A percentile compares a stretch with the other conserved stretches of the same genome.
phyloP scores from a whole-genome alignment of 2,888 invertebrate species.

The Furcula furcula region DNA sequence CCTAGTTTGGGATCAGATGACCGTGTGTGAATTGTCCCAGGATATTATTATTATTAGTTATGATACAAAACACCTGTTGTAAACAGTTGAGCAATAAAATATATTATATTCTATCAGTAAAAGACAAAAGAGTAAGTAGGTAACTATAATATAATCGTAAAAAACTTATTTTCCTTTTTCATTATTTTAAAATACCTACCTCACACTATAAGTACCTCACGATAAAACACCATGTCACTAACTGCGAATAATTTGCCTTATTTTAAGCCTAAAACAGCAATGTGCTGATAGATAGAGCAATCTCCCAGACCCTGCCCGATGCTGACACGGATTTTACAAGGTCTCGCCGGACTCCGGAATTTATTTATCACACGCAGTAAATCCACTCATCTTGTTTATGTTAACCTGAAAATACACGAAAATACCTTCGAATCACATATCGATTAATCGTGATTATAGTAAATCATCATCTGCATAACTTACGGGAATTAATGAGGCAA shows the following conservation, averaged over 20 bases:
- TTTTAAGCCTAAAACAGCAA: slow-evolving; percentile 55
- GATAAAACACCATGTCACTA: slow-evolving; percentile 27
- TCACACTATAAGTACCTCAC: slow-evolving; percentile 12
- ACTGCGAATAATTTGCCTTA: slow-evolving; percentile 56
- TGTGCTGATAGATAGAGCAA: slow-evolving; percentile 72
- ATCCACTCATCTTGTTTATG: slow-evolving; percentile 59
- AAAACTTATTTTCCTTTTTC: no score
- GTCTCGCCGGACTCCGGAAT: slow-evolving; percentile 54
- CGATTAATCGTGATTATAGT: neutral
- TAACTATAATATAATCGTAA: no score
- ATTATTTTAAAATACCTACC: slow-evolving; percentile 26
- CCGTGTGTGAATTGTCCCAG: no score
- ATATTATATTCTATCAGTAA: no score
- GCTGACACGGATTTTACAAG: slow-evolving; percentile 66
- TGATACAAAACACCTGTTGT: no score
- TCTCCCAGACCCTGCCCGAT: slow-evolving; percentile 59
- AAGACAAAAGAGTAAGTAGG: no score
- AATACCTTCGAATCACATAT: no score
- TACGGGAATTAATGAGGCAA: no score
- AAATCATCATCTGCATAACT: no score
- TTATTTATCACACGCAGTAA: slow-evolving; percentile 72
- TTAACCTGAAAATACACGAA: slow-evolving; percentile 30
- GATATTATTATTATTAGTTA: no score
- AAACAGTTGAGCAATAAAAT: no score
- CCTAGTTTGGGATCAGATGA: no score